These are phyloP conservation scores for Lagorchestes hirsutus DNA, from an alignment of 2,797 vertebrate species.

Conservation along the genomic window DNA sequence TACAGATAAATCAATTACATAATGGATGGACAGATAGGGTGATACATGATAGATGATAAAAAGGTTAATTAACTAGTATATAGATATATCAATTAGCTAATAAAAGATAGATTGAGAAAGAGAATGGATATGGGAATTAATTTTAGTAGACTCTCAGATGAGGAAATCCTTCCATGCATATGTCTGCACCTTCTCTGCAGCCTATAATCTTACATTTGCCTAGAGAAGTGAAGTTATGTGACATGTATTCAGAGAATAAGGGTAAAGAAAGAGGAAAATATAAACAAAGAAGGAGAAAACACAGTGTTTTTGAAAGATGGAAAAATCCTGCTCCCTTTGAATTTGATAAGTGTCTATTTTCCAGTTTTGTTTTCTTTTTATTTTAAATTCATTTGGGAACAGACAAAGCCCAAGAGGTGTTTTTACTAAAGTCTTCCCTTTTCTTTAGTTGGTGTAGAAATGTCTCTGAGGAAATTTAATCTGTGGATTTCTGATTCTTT, in stretches of 20 bases:
- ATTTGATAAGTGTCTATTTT: conserved; percentile 63
- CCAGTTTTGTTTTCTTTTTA: conserved; percentile 68
- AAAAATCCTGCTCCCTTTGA: conserved; percentile 63
- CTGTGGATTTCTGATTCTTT: conserved; percentile 73
- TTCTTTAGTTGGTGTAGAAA: conserved; percentile 69
- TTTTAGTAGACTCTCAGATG: neutral
- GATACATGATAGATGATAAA: neutral
- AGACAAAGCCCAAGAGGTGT: conserved; percentile 69
- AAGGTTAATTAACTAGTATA: neutral
- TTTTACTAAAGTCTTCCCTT: conserved; percentile 63
- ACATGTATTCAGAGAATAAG: conserved; percentile 62
- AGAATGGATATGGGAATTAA: neutral
- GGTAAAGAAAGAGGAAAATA: conserved; percentile 64
- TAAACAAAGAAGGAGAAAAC: conserved; percentile 71
- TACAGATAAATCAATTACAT: neutral
- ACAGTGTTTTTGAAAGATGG: conserved; percentile 58
- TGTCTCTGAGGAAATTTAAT: conserved; percentile 74
- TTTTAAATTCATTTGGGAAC: conserved; percentile 61
- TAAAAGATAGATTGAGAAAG: neutral
- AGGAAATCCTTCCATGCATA: neutral
- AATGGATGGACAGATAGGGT: neutral
- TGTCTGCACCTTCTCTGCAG: neutral
- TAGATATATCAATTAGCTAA: neutral
- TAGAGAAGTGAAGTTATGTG: neutral
- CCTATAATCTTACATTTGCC: neutral